Conservation (phyloP, 2,113 vertebrate genomes). For the Perca flavescens region DNA sequence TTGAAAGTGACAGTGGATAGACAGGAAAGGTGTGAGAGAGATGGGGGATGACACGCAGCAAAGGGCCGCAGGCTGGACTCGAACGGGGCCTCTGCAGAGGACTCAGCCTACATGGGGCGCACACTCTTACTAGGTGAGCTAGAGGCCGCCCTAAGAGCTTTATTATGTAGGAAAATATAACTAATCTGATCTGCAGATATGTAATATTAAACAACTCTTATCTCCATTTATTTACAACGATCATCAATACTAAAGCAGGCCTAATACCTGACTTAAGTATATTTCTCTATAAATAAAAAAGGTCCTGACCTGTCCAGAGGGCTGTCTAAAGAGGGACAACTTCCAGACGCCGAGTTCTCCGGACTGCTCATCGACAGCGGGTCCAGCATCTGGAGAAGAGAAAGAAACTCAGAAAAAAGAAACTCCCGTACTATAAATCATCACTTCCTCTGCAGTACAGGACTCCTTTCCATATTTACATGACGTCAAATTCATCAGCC, state of each 20-base stretch:
- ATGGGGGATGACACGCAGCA: too few species aligned
- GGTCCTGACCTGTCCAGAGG: constrained; percentile 93
- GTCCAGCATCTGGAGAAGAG: constrained; percentile 93
- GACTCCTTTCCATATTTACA: too few species aligned
- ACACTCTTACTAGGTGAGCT: too few species aligned
- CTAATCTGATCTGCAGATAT: background rate
- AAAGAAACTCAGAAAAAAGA: background rate
- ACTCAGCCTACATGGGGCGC: too few species aligned
- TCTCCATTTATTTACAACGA: background rate
- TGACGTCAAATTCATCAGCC: too few species aligned
- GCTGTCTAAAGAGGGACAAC: constrained; percentile 98
- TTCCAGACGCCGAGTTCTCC: constrained; percentile 99
- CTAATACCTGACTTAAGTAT: background rate
- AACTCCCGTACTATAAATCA: background rate
- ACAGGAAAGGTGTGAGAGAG: too few species aligned
- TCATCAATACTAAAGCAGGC: background rate
- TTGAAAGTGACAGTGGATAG: too few species aligned
- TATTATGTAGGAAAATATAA: background rate
- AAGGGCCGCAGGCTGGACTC: too few species aligned
- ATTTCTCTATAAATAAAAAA: background rate
- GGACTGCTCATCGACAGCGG: constrained; percentile 98
- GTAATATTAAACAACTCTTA: background rate
- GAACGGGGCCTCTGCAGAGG: too few species aligned
- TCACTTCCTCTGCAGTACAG: background rate
- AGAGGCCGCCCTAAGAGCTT: background rate